Evolutionary conservation across 1,140 invertebrate species (phyloP).

Genomic region (Ostrea edulis): DNA sequence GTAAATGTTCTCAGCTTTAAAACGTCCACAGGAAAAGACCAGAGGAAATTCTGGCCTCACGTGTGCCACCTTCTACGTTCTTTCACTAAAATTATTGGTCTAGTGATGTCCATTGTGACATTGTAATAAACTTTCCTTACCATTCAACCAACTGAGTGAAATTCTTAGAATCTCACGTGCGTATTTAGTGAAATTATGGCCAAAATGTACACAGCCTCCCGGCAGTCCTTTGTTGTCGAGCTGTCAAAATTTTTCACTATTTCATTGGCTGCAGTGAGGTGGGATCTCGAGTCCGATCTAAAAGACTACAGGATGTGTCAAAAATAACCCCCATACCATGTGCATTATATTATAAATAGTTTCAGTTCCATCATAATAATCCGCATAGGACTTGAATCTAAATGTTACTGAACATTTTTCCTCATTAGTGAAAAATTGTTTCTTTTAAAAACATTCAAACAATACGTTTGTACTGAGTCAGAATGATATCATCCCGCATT

Average conservation of each 20-base stretch:
- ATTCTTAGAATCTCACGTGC: background rate
- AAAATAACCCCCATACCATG: background rate
- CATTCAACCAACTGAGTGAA: background rate
- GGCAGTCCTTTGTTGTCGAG: constrained; percentile 33
- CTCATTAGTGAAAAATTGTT: no score
- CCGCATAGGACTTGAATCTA: no score
- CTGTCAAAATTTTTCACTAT: background rate
- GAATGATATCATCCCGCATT: no score
- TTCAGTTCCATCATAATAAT: no score
- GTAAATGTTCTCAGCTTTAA: no score
- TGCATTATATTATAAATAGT: background rate
- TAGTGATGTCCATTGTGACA: background rate
- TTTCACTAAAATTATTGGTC: background rate
- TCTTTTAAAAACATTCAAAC: no score
- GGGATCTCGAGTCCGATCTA: background rate
- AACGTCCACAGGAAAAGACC: background rate
- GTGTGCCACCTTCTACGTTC: background rate
- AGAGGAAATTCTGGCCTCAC: constrained; percentile 25
- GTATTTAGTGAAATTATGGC: background rate
- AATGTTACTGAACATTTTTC: no score
- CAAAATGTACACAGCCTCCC: constrained; percentile 28
- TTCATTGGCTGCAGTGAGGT: background rate
- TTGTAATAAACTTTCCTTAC: constrained; percentile 23
- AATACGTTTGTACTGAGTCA: no score
- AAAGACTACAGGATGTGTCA: background rate